These are phyloP conservation scores for Myotis daubentonii DNA, from an alignment of 2,797 vertebrate genomes.

Conservation along the genomic window DNA sequence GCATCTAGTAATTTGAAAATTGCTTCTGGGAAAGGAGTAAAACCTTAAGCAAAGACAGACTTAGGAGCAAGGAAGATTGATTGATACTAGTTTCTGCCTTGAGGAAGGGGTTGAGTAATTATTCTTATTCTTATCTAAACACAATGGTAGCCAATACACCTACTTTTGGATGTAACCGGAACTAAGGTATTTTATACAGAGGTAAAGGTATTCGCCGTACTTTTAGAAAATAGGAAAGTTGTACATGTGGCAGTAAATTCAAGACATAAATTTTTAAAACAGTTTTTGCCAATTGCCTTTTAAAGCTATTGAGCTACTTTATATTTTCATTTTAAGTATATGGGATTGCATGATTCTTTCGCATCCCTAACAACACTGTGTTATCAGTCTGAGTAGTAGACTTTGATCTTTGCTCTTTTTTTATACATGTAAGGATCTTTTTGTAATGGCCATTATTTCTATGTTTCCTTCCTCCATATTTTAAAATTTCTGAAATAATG, in stretches of 20 bases:
- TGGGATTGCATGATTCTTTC: background rate
- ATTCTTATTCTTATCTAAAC: background rate
- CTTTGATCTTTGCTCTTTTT: background rate
- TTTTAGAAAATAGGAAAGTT: background rate
- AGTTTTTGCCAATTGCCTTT: background rate
- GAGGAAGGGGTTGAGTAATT: background rate
- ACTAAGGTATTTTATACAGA: background rate
- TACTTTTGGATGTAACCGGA: background rate
- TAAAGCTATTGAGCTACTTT: background rate
- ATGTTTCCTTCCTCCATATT: background rate
- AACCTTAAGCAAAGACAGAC: background rate
- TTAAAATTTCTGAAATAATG: background rate
- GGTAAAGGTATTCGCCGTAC: background rate
- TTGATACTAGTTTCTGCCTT: background rate
- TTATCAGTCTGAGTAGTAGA: background rate
- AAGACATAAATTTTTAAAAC: background rate
- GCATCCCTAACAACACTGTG: background rate
- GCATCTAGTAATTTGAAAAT: conserved; percentile 8
- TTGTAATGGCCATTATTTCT: background rate
- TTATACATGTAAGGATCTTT: conserved; percentile 1
- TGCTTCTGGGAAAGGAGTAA: background rate
- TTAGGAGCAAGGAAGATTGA: background rate
- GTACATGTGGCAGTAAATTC: background rate
- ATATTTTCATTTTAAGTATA: background rate
- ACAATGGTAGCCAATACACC: background rate